Conservation (phyloP, 2,113 vertebrate genomes). For the Myotis lucifugus region DNA sequence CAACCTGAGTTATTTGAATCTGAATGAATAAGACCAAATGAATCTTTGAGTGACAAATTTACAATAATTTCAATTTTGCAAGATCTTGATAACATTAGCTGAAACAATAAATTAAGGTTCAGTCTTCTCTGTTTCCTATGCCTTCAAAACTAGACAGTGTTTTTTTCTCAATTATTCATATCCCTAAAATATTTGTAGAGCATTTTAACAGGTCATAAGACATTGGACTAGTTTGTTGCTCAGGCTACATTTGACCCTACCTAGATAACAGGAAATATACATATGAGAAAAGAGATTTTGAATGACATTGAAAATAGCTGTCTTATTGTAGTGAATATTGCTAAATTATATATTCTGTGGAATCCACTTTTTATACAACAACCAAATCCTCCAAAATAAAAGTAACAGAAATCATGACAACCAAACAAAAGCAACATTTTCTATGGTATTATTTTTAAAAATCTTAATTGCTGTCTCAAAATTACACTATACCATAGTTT, state of each 20-base stretch:
- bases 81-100: not conserved
- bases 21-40: not conserved
- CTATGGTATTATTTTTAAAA: not conserved
- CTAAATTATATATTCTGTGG: not conserved
- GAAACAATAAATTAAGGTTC: not conserved
- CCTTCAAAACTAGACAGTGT: not conserved
- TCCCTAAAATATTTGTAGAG: not conserved
- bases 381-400: not conserved
- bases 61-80: not conserved
- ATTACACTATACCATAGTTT: not conserved
- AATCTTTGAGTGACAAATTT: not conserved
- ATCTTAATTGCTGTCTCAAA: not conserved
- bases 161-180: not conserved
- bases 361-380: not conserved
- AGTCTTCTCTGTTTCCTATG: not conserved
- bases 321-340: not conserved
- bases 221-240: not conserved
- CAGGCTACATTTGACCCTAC: not conserved
- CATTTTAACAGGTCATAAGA: not conserved
- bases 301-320: not conserved
- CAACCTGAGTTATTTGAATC: not conserved
- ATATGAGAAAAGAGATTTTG: not conserved
- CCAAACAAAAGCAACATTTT: not conserved
- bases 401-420: not conserved
- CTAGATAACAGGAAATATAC: not conserved